Base-by-base conservation (phyloP, 2,113 vertebrate species). In the Cacatua alba region DNA sequence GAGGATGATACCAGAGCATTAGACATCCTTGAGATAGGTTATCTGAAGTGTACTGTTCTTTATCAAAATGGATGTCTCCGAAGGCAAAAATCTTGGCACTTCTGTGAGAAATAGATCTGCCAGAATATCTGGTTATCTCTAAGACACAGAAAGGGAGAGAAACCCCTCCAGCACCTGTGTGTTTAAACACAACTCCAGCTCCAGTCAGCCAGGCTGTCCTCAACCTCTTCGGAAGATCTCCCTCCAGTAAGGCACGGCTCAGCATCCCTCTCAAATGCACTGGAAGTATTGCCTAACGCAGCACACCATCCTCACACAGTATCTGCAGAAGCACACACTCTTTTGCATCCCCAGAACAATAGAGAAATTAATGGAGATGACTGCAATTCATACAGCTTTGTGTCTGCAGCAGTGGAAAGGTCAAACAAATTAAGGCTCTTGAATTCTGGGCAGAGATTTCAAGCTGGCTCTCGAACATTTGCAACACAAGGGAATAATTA, bases 401-500 rank as follows among this genome's bases (percentile, higher is more conserved):
- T 89, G 91, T 94, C 95, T 97, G 93, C 63, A 94, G 93, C 88
- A 96, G 89, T 77, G 63, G 94, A 96, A 97, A 97, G 96, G 96
- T 97, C 96, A 97, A 96, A 96, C 88, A 97, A 97, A 96, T 96
- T 94, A 96, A 91, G 46, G 88, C 75, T 94, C 78, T 94, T 94
- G 95, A 96, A 97, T 95, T 96, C 96, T 92, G 96, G 95, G 92
- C 96, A 97, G 91, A 71, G 83, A 91, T 85, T 69, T 96, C 95
- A 96, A 91, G 92, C 92, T 96, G 94, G 94, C 96, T 95, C 83
- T 79, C 81, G 85, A 89, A 84, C 94, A 91, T 71, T 96, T 33
- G 67, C 88, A 91, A 79, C 96, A 97, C 95, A 85, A 96, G 94
- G 96, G 96, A 97, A 84, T 96, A 95, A 97, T 97, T 94, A 96